These are phyloP conservation scores for Menura novaehollandiae DNA, from an alignment of 2,113 vertebrate species.

Conservation along the genomic window DNA sequence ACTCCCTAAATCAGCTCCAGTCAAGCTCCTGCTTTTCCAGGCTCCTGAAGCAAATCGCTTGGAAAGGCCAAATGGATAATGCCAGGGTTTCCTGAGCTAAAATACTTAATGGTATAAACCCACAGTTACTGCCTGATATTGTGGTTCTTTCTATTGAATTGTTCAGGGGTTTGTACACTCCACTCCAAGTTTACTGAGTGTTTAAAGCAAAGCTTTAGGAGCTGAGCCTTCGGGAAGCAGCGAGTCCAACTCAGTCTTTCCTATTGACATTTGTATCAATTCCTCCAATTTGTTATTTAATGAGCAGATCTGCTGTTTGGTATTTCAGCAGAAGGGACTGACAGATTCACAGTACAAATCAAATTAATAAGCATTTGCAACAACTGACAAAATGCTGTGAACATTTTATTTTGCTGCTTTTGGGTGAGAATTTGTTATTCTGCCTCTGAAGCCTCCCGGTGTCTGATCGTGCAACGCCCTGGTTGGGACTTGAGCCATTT, in stretches of 20 bases:
- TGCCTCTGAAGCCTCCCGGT: neutral
- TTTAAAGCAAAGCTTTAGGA: neutral
- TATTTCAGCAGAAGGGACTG: neutral
- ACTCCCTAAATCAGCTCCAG: neutral
- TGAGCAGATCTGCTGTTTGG: neutral
- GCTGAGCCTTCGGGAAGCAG: neutral
- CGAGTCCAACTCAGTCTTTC: neutral
- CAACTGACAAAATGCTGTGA: neutral
- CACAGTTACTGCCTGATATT: neutral
- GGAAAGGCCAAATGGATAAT: neutral
- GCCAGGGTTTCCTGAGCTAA: neutral
- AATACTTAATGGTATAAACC: neutral
- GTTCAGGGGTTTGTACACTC: neutral
- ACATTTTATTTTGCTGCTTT: neutral
- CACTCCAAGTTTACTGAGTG: neutral
- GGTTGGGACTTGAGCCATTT: neutral
- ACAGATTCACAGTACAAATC: constrained; percentile 4
- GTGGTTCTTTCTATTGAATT: neutral
- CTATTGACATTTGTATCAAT: neutral
- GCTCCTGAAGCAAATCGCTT: neutral
- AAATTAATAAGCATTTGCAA: neutral
- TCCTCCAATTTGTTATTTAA: neutral
- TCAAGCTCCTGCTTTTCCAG: neutral
- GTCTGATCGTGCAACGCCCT: neutral
- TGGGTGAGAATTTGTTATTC: neutral